Conservation (phyloP, 37 sponge, comb jelly and placozoan genomes). For the Theonella swinhoei region DNA sequence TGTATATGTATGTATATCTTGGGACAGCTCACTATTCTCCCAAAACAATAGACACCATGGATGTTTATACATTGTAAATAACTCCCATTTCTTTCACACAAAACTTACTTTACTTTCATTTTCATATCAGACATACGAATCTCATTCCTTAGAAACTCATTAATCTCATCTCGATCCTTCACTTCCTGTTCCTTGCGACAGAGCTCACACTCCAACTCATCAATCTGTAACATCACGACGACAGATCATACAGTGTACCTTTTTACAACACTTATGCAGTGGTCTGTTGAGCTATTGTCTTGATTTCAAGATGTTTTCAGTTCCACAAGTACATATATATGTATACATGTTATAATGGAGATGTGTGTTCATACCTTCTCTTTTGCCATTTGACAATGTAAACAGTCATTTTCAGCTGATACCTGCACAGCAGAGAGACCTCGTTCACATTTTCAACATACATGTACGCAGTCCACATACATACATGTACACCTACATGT, state of each 20-base stretch:
- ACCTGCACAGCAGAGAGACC: not conserved
- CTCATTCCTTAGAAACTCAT: slow-evolving; percentile 53
- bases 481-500: not conserved
- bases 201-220: not conserved
- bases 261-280: not conserved
- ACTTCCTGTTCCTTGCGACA: slow-evolving; percentile 21
- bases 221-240: not conserved
- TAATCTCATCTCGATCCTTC: slow-evolving; percentile 50
- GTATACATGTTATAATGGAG: too few species aligned
- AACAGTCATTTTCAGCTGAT: not conserved
- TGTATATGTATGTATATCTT: too few species aligned
- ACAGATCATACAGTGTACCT: not conserved
- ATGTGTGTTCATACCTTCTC: not conserved
- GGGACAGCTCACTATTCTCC: too few species aligned
- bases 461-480: too few species aligned
- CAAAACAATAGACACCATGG: too few species aligned
- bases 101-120: slow-evolving; percentile 9
- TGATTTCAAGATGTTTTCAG: too few species aligned
- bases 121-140: slow-evolving; percentile 36
- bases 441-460: too few species aligned
- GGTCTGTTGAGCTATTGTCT: not conserved
- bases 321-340: too few species aligned
- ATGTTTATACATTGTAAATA: too few species aligned
- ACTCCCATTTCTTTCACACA: too few species aligned
- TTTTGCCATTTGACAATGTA: not conserved